Evolutionary conservation across 2,113 vertebrate species (phyloP).

Genomic region (Psephotus haematonotus): DNA sequence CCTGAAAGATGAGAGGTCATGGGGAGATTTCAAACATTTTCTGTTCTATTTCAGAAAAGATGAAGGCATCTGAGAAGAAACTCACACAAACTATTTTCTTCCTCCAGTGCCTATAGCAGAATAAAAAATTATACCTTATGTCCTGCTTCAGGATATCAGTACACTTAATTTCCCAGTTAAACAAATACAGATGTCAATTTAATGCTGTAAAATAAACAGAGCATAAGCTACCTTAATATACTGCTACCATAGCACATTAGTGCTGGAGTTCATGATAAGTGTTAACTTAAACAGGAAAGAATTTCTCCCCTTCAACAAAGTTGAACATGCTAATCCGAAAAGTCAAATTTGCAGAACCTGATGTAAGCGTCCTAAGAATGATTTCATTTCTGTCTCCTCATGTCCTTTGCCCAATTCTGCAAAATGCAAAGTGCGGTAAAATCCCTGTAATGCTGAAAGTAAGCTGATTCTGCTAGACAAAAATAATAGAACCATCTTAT

Average conservation of each 20-base stretch:
- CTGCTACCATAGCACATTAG: neutral
- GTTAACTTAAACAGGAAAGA: neutral
- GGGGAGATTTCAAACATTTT: neutral
- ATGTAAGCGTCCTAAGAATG: neutral
- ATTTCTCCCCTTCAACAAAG: neutral
- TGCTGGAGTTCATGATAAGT: neutral
- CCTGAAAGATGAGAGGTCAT: neutral
- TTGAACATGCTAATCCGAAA: neutral
- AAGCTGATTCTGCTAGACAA: neutral
- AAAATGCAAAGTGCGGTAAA: neutral
- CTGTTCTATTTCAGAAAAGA: neutral
- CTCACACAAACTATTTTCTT: neutral
- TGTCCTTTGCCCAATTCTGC: neutral
- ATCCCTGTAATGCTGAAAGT: neutral
- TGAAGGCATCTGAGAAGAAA: neutral
- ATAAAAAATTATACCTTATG: slow-evolving; percentile 8
- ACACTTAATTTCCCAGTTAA: slow-evolving; percentile 12
- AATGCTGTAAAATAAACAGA: slow-evolving; percentile 15
- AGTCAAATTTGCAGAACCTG: neutral
- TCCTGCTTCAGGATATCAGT: neutral
- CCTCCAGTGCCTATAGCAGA: neutral
- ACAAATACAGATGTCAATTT: neutral
- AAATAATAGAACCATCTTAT: neutral
- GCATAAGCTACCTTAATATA: neutral
- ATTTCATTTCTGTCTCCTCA: neutral